Evolutionary conservation across 2,888 invertebrate species (phyloP), one percentile per base, ranked within the genome.

Genomic region (Dicycla oo): DNA sequence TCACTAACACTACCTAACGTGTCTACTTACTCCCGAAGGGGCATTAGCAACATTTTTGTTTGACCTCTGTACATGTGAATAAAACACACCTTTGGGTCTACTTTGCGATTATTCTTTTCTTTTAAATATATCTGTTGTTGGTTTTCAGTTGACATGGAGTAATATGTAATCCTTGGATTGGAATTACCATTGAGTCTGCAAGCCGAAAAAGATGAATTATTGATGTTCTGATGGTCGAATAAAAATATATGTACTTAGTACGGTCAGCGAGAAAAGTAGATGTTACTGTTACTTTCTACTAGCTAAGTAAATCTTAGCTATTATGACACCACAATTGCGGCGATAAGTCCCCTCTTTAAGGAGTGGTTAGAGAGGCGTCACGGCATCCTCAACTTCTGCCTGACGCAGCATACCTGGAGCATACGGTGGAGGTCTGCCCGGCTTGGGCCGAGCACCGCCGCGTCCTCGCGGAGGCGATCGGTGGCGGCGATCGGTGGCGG

Each of bases 31-130:
- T 61, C 56, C 51, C 45, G 1, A 60, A 40, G 5, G n/a, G 30
- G 23, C 18, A 15, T 40, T 73, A 45, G 34, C 13, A 30, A 13
- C 3, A 15, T 13, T 23, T 40, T 43, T 40, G 0, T 56, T 80
- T 53, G 45, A 30, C 47, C 26, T 47, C 15, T 47, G 23, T 80
- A 65, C 47, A 81, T 57, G 45, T 34, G 47, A 51, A 45, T 10
- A 34, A 65, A 77, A 40, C 15, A 20, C 13, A 75, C 57, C 47
- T 66, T 20, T 40, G 62, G 10, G 38, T 43, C 5, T 57, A 43
- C 30, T 30, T 68, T 63, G 15, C 15, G 45, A 38, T 65, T 11
- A 34, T 43, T 61, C 0, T 23, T 61, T 69, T 61, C 13, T 38
- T 65, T 65, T 20, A 47, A 62, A 75, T 56, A 18, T 20, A 10